Evolutionary conservation across 2,888 invertebrate genomes (phyloP).

Genomic region (Ecliptopera silaceata): DNA sequence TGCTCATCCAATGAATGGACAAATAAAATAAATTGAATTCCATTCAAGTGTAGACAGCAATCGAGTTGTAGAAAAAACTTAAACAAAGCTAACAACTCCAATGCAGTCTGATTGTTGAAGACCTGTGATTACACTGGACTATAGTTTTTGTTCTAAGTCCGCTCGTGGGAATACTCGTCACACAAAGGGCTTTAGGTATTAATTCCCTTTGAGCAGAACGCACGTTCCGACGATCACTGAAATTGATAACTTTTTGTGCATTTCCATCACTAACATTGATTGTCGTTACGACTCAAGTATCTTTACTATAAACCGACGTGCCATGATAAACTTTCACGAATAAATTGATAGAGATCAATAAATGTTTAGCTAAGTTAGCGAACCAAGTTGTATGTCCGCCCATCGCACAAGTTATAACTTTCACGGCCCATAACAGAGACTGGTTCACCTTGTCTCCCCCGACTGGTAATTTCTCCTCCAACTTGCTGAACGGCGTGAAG

Average conservation of each 20-base stretch:
- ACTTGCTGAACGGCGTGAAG: constrained; percentile 55
- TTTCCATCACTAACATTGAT: constrained; percentile 27
- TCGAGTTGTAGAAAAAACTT: constrained; percentile 29
- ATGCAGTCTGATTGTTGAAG: constrained; percentile 51
- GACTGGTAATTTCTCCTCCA: constrained; percentile 69
- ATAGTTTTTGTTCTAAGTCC: constrained; percentile 45
- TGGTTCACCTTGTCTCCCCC: constrained; percentile 66
- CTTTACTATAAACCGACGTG: constrained; percentile 9
- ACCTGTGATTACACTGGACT: constrained; percentile 43
- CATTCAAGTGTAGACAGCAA: constrained; percentile 36
- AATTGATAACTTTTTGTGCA: constrained; percentile 34
- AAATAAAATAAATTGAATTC: constrained; percentile 43
- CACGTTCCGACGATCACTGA: constrained; percentile 28
- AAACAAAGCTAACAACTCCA: constrained; percentile 37
- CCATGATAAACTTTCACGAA: constrained; percentile 30
- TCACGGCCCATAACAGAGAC: constrained; percentile 66
- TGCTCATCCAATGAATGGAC: constrained; percentile 36
- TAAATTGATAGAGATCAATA: constrained; percentile 29
- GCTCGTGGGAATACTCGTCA: constrained; percentile 45
- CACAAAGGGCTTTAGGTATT: constrained; percentile 44
- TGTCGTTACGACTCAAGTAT: constrained; percentile 9
- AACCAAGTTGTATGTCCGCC: constrained; percentile 35
- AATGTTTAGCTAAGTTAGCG: constrained; percentile 39
- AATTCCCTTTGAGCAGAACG: constrained; percentile 11
- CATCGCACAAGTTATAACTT: constrained; percentile 63